Conservation (phyloP, 2,113 vertebrate species). For the Megaptera novaeangliae region DNA sequence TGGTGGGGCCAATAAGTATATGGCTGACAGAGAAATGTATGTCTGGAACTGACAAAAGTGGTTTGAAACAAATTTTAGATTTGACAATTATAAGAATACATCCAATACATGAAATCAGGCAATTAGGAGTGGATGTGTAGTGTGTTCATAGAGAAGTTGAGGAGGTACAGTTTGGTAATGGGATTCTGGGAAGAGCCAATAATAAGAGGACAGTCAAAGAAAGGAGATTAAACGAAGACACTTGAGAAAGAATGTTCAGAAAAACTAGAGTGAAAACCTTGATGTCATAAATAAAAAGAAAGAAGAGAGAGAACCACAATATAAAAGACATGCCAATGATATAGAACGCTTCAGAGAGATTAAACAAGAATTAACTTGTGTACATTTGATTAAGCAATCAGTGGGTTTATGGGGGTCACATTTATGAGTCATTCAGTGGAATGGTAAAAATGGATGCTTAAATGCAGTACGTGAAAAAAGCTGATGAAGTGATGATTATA, state of each 20-base stretch:
- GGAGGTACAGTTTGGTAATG: background rate
- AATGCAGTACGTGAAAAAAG: background rate
- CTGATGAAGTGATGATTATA: background rate
- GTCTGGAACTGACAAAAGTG: background rate
- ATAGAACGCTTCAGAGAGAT: background rate
- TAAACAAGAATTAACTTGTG: background rate
- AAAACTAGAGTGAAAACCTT: background rate
- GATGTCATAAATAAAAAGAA: background rate
- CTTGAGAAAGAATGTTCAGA: background rate
- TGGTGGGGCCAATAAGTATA: background rate
- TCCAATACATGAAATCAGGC: background rate
- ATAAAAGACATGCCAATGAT: background rate
- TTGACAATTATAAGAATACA: background rate
- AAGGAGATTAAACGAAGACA: background rate
- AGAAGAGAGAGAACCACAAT: background rate
- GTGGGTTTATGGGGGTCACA: background rate
- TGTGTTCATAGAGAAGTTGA: background rate
- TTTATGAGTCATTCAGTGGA: constrained; percentile 1
- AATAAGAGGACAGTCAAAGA: background rate
- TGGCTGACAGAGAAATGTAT: background rate
- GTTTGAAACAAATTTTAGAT: background rate
- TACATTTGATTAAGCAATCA: background rate
- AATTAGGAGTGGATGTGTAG: background rate
- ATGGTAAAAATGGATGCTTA: background rate
- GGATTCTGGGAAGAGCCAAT: background rate